Base-by-base conservation (phyloP, 2,113 vertebrate species). In the Anarhynchus alexandrinus region DNA sequence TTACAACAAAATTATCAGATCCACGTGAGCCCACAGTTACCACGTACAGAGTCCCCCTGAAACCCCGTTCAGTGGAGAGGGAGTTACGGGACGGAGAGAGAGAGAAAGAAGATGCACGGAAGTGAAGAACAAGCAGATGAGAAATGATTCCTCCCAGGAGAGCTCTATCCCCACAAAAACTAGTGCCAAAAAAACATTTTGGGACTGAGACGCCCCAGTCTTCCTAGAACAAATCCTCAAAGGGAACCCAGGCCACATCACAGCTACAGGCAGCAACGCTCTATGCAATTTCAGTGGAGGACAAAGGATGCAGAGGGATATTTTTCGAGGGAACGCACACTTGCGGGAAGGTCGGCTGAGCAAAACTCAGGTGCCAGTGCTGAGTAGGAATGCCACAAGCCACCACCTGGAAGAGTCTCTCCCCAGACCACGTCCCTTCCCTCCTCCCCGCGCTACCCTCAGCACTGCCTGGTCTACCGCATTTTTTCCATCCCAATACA, bases 121-220 rank as follows among this genome's bases (percentile, higher is more conserved):
- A 97, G 97, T 97, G 96, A 95, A 95, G 97, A 95, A 88, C 97
- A 97, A 98, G 98, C 98, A 98, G 88, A 93, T 51, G 77, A 88
- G 49, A 88, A 84, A 38, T 27, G 72, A 58, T 47, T 89, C 38
- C 62, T 66, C 36, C 21, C 86, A 95, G 97, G 96, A 97, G 97
- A 98, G 97, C 96, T 98, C 96, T 22, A 40, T 95, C 97, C 95
- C 84, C 55, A 76, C 42, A 38, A 16, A 74, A 43, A 61, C 15
- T 27, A 71, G 9, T 9, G 0, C 25, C n/a, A 47, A 65, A 84
- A 32, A 36, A 1, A 0, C 13, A 51, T 30, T 9, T 20, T 4
- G 67, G 15, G 43, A 18, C 47, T 27, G 58, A 59, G 13, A 40
- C 1, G 4, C 14, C 70, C 61, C 64, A 64, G 43, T 25, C 49